Evolutionary conservation across 2,888 invertebrate genomes (phyloP), one percentile per base, ranked within the genome.

Genomic region (Gymnocheta viridis): DNA sequence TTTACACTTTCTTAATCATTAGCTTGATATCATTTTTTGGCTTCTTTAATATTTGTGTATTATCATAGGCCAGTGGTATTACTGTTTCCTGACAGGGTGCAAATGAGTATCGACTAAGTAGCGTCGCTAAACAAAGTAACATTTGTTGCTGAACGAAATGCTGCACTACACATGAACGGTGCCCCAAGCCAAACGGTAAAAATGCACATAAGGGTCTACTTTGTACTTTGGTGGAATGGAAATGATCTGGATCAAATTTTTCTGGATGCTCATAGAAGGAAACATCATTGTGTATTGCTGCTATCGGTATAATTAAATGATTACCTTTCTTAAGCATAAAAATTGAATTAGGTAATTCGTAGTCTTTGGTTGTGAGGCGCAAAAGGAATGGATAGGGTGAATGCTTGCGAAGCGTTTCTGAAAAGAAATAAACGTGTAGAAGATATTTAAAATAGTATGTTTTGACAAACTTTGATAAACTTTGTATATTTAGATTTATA

Each of bases 241-340:
- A 95, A 86, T 95, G 92, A 32, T 94, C 93, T 0, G 95, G 95
- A 84, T 94, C 92, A 77, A 95, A 95, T 51, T 92, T 93, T 7
- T 93, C 91, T 0, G 95, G 95, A n/a, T 95, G 92, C 0, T 89
- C 88, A 85, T 91, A 93, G 49, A 91, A 89, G 2, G 88, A 70
- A 2, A 90, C 89, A 88, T 94, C 94, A 88, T 93, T 93, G 83
- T 95, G 95, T 85, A 95, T 93, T 0, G 93, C 93, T 67, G 93
- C 85, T 2, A 86, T 86, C 3, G 91, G 91, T 86, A 91, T 89
- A 12, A 90, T 86, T 32, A 91, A 56, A 70, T 87, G 87, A 80
- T 90, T 90, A 22, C 89, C 90, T 32, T 85, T 76, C 4, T 87
- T 87, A 27, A 90, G 87, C 77, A 91, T 87, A 60, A 90, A 91